Evolutionary conservation across 2,797 vertebrate genomes (phyloP).

Genomic region (Anisognathus igniventris): DNA sequence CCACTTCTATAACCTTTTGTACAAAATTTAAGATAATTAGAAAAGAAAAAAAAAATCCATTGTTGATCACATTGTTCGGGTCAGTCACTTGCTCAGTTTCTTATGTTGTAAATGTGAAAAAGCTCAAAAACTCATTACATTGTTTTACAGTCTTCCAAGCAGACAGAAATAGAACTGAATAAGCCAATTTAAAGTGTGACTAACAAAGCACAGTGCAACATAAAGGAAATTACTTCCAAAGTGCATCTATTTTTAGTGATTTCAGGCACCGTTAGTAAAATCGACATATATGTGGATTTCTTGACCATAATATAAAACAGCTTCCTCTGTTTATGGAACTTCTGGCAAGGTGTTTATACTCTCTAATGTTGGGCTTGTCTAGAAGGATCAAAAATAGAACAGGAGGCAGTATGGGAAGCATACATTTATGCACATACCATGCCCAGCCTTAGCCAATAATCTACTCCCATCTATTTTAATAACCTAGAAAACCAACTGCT

Average conservation of each 20-base stretch:
- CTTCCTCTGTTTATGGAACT: constrained; percentile 11
- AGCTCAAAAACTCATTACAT: not conserved
- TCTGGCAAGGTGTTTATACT: constrained; percentile 9
- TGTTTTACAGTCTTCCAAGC: not conserved
- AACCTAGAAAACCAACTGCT: constrained; percentile 7
- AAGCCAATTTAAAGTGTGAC: not conserved
- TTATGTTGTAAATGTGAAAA: not conserved
- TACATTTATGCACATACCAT: not conserved
- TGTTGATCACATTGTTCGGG: not conserved
- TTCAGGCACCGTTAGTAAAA: not conserved
- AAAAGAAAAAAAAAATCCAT: not conserved
- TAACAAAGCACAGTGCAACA: not conserved
- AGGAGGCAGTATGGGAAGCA: not conserved
- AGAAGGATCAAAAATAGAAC: constrained; percentile 2
- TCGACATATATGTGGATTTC: not conserved
- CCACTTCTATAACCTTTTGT: not conserved
- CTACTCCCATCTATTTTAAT: not conserved
- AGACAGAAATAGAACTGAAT: not conserved
- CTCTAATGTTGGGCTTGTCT: not conserved
- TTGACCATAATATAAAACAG: not conserved
- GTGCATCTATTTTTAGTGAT: not conserved
- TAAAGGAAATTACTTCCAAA: constrained; percentile 2
- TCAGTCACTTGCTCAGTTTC: not conserved
- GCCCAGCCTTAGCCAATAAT: not conserved
- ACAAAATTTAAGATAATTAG: not conserved